Evolutionary conservation across 2,888 invertebrate species (phyloP), one percentile per base, ranked within the genome.

Genomic region (Cynaeus angustus): DNA sequence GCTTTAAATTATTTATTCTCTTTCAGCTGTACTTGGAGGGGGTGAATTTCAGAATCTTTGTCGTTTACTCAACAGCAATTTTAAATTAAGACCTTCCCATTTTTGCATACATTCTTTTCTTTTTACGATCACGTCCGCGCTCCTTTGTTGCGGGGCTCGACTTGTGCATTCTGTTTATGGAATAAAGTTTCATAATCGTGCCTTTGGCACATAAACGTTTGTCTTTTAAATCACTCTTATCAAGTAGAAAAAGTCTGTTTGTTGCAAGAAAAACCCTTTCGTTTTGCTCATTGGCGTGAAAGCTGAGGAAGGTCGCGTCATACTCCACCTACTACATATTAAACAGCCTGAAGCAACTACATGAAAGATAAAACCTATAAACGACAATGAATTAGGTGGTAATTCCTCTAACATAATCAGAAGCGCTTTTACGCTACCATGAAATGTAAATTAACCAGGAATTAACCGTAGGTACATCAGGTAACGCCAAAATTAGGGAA

Each of bases 1-100:
- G 52, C 62, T 52, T 62, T 65, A 43, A 65, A 52, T 64, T 64
- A 64, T 65, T 65, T 55, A 65, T 62, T 55, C 65, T 55, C 53
- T 65, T 65, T 65, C n/a, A 28, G 21, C 55, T 37, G 12, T 14
- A 9, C 9, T 30, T 33, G 13, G 10, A 50, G 14, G 4, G 16
- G 30, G 28, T 28, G 28, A 26, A 45, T 59, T 59, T 46, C 46
- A 28, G 9, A 61, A 12, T 28, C 65, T 45, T 65, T 65, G 53
- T 65, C 13, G 30, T 16, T 55, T 30, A 37, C 48, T 61, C 61
- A 37, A 48, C 30, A 48, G 33, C 33, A 48, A 37, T 12, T 65
- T 65, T 46, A 62, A 62, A 62, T 62, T 50, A 62, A 62, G 62
- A 52, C 50, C 26, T 62, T 62, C 48, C 13, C 37, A 37, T 61